A percentile compares a stretch with the other conserved stretches of the same genome.
Evolutionary conservation across 2,888 invertebrate species (phyloP).

Genomic region (Drosophila histrio): DNA sequence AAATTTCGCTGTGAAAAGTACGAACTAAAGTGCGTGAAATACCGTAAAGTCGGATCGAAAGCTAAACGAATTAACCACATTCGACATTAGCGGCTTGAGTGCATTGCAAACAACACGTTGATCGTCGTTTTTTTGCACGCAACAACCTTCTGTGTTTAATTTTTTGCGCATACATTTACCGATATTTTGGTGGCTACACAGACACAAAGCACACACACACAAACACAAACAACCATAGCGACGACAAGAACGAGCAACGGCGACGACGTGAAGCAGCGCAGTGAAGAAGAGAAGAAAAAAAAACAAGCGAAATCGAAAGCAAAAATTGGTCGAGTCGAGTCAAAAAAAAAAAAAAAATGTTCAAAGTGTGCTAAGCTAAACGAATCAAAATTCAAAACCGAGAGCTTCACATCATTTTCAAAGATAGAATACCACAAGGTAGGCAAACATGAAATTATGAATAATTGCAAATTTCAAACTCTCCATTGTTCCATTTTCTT

Average conservation of each 20-base stretch:
- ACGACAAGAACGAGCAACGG: slow-evolving; percentile 43
- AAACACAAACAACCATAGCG: slow-evolving; percentile 21
- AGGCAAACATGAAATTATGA: slow-evolving; percentile 16
- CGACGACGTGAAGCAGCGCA: slow-evolving; percentile 43
- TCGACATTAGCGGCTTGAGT: slow-evolving; percentile 35
- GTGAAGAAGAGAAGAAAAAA: slow-evolving; percentile 45
- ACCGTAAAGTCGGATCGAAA: slow-evolving; percentile 39
- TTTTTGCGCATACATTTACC: slow-evolving; percentile 67
- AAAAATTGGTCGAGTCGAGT: slow-evolving; percentile 26
- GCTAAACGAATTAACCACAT: slow-evolving; percentile 26
- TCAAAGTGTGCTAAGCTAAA: slow-evolving; percentile 28
- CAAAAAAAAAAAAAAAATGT: slow-evolving; percentile 22
- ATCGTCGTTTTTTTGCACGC: slow-evolving; percentile 63
- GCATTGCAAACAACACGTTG: slow-evolving; percentile 64
- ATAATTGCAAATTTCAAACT: slow-evolving; percentile 19
- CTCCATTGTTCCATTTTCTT: slow-evolving; percentile 13
- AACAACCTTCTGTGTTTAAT: slow-evolving; percentile 42
- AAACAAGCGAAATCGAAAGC: slow-evolving; percentile 60
- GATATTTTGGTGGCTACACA: slow-evolving; percentile 66
- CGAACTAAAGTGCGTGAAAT: slow-evolving; percentile 57
- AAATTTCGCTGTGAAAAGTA: slow-evolving; percentile 48
- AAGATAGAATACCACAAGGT: slow-evolving; percentile 18
- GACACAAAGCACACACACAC: slow-evolving; percentile 16
- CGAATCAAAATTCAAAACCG: slow-evolving; percentile 5
- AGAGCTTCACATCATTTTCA: slow-evolving; percentile 4